Base-by-base conservation (phyloP, 92 coral and sea anemone species). In the Umimayanthus kanabou region DNA sequence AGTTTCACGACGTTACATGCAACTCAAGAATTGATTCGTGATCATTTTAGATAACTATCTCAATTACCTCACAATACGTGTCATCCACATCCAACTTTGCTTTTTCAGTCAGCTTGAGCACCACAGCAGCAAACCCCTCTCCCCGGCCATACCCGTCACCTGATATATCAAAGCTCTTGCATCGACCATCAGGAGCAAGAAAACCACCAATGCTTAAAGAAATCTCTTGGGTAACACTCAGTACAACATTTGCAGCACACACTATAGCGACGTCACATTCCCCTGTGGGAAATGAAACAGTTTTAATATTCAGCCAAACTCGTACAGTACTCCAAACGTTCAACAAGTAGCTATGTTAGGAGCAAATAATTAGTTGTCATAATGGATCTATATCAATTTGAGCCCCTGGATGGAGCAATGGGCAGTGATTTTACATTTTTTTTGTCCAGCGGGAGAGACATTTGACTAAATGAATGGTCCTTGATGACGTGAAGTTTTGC, bases 201-300 rank as follows among this genome's bases (percentile, higher is more conserved):
- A 33, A 33, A 33, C 37, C 37, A 33, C 37, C 37, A 33, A 33
- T 33, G 37, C 37, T 33, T 33, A 4, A 16, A 39, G 80, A 55
- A 9, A 9, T 9, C 77, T 22, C 33, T 77, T 65, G 25, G 78
- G 25, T 33, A 33, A 33, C 37, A 33, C 37, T 33, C 37, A 33
- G 37, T 2, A 33, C 37, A 33, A 33, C 37, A 43, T 87, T 87
- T 4, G 90, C 78, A 9, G 84, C 90, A 43, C 90, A 87, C 49
- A 87, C 90, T 29, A 87, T 87, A 28, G 90, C 90, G 6, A 87
- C 78, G 47, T 87, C 90, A 33, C 90, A 87, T 42, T 87, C 90
- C 25, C 73, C 76, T n/a, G 76, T 26, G 2, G 37, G 37, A 33
- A 33, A 33, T 33, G 37, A 33, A 33, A 33, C 37, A 33, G 37